phyloP scores from a whole-genome alignment of 1,140 invertebrate genomes.

The Diabrotica virgifera region DNA sequence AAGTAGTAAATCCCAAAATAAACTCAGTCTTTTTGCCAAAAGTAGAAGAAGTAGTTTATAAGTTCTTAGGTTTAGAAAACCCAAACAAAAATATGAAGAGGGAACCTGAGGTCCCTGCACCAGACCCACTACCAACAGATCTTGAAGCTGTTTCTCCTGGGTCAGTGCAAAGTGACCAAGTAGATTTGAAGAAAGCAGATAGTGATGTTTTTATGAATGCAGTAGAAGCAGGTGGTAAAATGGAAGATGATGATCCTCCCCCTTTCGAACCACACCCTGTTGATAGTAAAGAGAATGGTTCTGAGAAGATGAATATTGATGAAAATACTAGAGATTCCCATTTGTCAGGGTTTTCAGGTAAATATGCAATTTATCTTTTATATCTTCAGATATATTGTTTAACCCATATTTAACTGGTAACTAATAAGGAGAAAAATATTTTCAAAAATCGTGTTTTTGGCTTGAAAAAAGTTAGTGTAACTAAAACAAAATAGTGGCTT shows the following conservation, averaged over 20 bases:
- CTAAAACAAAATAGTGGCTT: too few relatives aligned
- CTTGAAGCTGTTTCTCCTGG: conserved; percentile 76
- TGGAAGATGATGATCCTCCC: conserved; percentile 65
- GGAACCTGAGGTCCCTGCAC: conserved; percentile 44
- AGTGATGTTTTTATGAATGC: conserved; percentile 24
- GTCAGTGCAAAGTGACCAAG: conserved; percentile 54
- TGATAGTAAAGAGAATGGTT: conserved; percentile 43
- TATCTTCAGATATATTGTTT: too few relatives aligned
- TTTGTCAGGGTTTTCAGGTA: conserved; percentile 59
- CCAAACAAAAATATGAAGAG: conserved; percentile 47
- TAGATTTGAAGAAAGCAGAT: conserved; percentile 26
- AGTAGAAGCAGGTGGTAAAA: conserved; percentile 47
- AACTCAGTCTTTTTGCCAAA: conserved; percentile 81
- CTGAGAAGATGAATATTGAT: conserved; percentile 27
- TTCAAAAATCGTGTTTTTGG: too few relatives aligned
- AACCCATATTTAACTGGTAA: too few relatives aligned
- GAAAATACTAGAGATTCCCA: conserved; percentile 56
- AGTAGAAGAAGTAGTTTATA: conserved; percentile 87
- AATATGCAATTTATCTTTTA: conserved; percentile 6
- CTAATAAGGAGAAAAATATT: too few relatives aligned
- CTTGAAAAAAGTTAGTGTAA: too few relatives aligned
- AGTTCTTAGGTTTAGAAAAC: conserved; percentile 77
- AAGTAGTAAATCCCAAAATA: conserved; percentile 92
- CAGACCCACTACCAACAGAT: conserved; percentile 67
- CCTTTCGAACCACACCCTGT: conserved; percentile 59